phyloP scores from a whole-genome alignment of 2,797 vertebrate species.

The Myotis vivesi region DNA sequence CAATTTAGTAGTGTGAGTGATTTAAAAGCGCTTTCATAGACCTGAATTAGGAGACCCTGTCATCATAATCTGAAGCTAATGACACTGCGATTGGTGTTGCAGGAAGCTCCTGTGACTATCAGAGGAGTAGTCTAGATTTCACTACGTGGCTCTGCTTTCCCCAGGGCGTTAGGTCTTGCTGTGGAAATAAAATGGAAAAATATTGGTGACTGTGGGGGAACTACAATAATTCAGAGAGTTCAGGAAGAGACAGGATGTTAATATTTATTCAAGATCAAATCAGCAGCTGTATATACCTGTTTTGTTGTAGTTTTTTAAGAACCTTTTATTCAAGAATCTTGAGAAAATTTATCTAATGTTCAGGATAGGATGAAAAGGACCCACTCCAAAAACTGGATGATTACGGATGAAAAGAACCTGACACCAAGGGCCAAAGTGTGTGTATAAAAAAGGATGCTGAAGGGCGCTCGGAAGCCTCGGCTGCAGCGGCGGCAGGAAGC shows the following conservation, averaged over 20 bases:
- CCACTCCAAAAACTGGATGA: neutral
- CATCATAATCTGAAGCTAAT: neutral
- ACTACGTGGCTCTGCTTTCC: neutral
- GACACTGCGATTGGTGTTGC: neutral
- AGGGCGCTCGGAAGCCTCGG: no score
- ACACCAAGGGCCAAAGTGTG: neutral
- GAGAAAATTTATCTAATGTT: neutral
- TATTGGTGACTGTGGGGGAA: neutral
- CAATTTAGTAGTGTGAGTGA: constrained; percentile 27
- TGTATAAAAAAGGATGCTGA: neutral
- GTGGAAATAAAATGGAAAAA: neutral
- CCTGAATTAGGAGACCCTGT: constrained; percentile 27
- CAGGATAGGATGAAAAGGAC: neutral
- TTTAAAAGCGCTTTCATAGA: constrained; percentile 47
- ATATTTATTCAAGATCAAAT: neutral
- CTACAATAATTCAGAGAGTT: neutral
- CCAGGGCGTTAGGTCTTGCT: neutral
- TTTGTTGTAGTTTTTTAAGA: neutral
- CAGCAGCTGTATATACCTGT: neutral
- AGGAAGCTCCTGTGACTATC: neutral
- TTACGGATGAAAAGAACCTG: neutral
- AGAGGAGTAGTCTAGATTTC: neutral
- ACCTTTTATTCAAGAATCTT: neutral
- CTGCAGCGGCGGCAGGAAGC: no score
- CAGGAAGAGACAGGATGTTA: neutral